These are phyloP conservation scores for Myotis daubentonii DNA, from an alignment of 2,797 vertebrate genomes.

Conservation along the genomic window DNA sequence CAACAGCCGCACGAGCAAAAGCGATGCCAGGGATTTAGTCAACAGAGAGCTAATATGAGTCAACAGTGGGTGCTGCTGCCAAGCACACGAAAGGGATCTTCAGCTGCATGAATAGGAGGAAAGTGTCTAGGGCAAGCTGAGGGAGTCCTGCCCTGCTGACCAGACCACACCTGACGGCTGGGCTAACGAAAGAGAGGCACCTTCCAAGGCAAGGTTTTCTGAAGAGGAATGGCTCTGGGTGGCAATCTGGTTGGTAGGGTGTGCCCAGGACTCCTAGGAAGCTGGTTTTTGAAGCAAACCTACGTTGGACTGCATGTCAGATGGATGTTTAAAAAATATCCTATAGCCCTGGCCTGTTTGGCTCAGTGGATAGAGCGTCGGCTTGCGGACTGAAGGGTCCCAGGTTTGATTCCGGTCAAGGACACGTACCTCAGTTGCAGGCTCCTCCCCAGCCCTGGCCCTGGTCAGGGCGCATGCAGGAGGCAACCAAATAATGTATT, in stretches of 20 bases:
- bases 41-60: constrained; percentile 79
- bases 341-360: too few species aligned
- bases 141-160: not conserved
- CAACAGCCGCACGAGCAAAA: constrained; percentile 49
- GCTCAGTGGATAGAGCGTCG: too few species aligned
- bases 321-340: not conserved
- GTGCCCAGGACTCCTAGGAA: not conserved
- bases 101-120: constrained; percentile 57
- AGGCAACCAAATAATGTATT: too few species aligned
- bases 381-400: too few species aligned
- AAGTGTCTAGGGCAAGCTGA: not conserved
- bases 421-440: too few species aligned
- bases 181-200: not conserved
- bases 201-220: not conserved
- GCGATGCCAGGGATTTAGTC: constrained; percentile 75
- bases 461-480: too few species aligned
- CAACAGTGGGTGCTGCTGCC: constrained; percentile 73
- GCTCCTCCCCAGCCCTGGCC: too few species aligned
- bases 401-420: too few species aligned
- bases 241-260: not conserved
- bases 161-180: constrained; percentile 48
- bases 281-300: not conserved
- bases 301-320: not conserved
- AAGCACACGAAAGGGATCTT: constrained; percentile 67
- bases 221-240: not conserved